Conservation (phyloP, 2,113 vertebrate species). For the Pomatostomus ruficeps region DNA sequence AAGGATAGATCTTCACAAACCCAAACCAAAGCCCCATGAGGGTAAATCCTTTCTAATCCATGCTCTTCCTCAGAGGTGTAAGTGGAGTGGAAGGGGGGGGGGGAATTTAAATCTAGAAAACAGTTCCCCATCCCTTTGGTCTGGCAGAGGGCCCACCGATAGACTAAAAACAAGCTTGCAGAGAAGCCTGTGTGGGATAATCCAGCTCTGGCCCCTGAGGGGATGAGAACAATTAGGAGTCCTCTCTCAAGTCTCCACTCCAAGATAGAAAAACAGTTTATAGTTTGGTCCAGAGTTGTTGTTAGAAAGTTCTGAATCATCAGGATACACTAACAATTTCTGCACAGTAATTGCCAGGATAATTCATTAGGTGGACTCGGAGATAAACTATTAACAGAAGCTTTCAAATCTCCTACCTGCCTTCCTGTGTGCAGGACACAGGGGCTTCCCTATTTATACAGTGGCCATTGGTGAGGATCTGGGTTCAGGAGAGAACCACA, state of each 20-base stretch:
- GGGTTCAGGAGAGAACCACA: background rate
- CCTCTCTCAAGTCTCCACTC: conserved; percentile 57
- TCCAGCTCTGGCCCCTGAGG: conserved; percentile 28
- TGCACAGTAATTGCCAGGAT: background rate
- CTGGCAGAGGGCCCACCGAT: conserved; percentile 16
- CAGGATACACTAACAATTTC: conserved; percentile 46
- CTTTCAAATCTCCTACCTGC: conserved; percentile 36
- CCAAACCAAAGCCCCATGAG: background rate
- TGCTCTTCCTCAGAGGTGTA: conserved; percentile 35
- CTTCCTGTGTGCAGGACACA: background rate
- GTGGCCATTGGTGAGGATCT: fast-evolving
- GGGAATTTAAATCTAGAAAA: conserved; percentile 24
- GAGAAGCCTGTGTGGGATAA: conserved; percentile 45
- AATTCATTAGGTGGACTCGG: background rate
- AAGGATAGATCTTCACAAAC: conserved; percentile 20
- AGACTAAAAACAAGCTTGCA: conserved; percentile 32
- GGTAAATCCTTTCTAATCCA: conserved; percentile 42
- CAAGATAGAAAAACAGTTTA: conserved; percentile 59
- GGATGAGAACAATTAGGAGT: conserved; percentile 48
- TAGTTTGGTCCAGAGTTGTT: conserved; percentile 37
- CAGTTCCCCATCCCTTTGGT: background rate
- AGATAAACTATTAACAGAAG: conserved; percentile 46
- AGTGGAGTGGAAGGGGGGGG: conserved; percentile 10
- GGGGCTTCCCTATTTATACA: background rate
- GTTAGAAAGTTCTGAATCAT: conserved; percentile 62